These are phyloP conservation scores for Anoplopoma fimbria DNA, from an alignment of 2,113 vertebrate species.

Conservation along the genomic window DNA sequence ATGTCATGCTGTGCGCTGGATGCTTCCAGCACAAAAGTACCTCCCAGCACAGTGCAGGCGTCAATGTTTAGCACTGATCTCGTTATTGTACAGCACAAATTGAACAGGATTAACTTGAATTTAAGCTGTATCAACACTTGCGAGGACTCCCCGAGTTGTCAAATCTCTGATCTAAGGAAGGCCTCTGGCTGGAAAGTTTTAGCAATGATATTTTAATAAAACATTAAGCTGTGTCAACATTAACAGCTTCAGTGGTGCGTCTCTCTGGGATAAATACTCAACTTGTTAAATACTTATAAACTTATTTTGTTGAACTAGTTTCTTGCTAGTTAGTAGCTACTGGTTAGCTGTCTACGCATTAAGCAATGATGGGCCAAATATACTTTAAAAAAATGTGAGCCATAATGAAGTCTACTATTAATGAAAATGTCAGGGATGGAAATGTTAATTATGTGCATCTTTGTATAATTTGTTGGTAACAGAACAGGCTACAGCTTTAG, in stretches of 20 bases:
- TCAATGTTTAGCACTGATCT: background rate
- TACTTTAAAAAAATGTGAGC: background rate
- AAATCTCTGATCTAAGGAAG: background rate
- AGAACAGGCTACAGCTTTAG: background rate
- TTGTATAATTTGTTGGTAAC: background rate
- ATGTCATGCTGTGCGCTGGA: background rate
- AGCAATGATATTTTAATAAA: background rate
- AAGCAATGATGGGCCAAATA: background rate
- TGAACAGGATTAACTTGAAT: too few species aligned
- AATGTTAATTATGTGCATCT: background rate
- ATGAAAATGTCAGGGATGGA: background rate
- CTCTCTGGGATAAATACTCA: background rate
- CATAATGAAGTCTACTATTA: too few species aligned
- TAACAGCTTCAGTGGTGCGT: background rate
- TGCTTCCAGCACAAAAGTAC: background rate
- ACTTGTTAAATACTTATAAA: background rate
- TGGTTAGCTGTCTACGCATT: background rate
- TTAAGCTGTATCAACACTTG: background rate
- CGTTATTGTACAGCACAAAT: background rate
- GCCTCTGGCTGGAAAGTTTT: background rate
- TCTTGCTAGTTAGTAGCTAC: background rate
- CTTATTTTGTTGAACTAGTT: background rate
- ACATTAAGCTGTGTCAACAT: background rate
- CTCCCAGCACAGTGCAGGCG: background rate
- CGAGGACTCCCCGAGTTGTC: background rate